A percentile compares a stretch with the other conserved stretches of the same genome.
Evolutionary conservation across 2,888 invertebrate species (phyloP).

Genomic region (Thelaira solivaga): DNA sequence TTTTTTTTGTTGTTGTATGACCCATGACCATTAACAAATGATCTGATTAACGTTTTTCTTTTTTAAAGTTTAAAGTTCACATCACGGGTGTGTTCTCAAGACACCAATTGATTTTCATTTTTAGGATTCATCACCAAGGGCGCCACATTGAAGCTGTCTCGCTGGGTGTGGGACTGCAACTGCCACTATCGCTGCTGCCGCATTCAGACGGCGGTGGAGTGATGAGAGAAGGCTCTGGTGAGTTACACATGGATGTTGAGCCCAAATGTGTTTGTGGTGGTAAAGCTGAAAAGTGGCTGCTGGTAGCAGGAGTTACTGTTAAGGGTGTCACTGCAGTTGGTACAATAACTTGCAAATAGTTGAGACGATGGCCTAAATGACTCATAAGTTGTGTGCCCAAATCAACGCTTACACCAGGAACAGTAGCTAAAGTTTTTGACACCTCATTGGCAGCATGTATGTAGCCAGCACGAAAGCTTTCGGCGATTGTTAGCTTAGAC

Average conservation of each 20-base stretch:
- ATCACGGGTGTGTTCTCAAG: conserved; percentile 15
- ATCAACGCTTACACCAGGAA: conserved; percentile 91
- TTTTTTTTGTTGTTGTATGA: background rate
- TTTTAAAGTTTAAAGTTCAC: conserved; percentile 20
- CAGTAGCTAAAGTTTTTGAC: conserved; percentile 89
- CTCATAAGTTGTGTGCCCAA: conserved; percentile 93
- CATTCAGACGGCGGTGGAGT: conserved; percentile 77
- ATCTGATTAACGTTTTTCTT: conserved; percentile 1
- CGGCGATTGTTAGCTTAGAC: conserved; percentile 78
- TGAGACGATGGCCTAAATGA: conserved; percentile 90
- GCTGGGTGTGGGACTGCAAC: conserved; percentile 75
- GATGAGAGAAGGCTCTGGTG: conserved; percentile 66
- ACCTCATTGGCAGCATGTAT: conserved; percentile 94
- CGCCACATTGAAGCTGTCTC: conserved; percentile 75
- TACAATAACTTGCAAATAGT: conserved; percentile 78
- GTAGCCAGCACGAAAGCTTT: conserved; percentile 92
- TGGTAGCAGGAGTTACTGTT: conserved; percentile 41
- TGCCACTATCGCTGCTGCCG: conserved; percentile 75
- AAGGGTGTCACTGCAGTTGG: conserved; percentile 69
- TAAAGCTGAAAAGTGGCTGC: conserved; percentile 46
- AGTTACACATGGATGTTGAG: conserved; percentile 58
- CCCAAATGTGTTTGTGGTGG: conserved; percentile 56
- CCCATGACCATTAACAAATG: background rate
- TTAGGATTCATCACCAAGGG: conserved; percentile 71
- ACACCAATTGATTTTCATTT: conserved; percentile 31